phyloP scores from a whole-genome alignment of 1,140 invertebrate species.

The Arion vulgaris region DNA sequence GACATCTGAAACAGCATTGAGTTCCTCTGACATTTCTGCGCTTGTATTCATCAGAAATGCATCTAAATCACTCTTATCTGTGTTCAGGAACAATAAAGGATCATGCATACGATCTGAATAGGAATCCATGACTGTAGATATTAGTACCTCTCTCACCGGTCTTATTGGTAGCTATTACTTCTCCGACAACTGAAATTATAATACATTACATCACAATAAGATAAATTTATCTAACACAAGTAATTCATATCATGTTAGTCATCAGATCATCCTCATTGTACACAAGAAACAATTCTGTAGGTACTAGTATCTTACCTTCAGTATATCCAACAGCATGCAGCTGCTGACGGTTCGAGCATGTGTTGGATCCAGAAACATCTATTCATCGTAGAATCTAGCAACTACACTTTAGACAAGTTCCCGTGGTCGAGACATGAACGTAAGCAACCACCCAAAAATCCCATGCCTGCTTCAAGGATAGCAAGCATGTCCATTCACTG shows the following conservation, averaged over 20 bases:
- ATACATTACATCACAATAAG: not conserved
- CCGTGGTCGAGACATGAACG: too few relatives aligned
- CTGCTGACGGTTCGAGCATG: too few relatives aligned
- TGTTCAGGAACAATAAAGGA: constrained; percentile 22
- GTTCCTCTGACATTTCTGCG: constrained; percentile 18
- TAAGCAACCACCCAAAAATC: too few relatives aligned
- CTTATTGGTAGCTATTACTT: not conserved
- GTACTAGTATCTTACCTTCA: too few relatives aligned
- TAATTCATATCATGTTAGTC: not conserved
- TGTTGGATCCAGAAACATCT: too few relatives aligned
- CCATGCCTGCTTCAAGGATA: too few relatives aligned
- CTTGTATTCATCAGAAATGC: constrained; percentile 23
- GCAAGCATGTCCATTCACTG: too few relatives aligned
- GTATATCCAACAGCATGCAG: too few relatives aligned
- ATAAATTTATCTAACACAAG: not conserved
- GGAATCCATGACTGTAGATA: constrained; percentile 15
- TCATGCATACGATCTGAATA: constrained; percentile 7
- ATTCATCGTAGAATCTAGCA: too few relatives aligned
- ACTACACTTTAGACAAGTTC: too few relatives aligned
- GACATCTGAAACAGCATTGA: constrained; percentile 1
- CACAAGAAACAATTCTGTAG: too few relatives aligned
- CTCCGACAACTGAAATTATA: not conserved
- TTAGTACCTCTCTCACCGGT: not conserved
- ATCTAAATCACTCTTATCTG: constrained; percentile 34
- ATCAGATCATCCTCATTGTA: too few relatives aligned